These are phyloP conservation scores for Palloptera scutellata DNA, from an alignment of 2,888 invertebrate species.

Conservation along the genomic window DNA sequence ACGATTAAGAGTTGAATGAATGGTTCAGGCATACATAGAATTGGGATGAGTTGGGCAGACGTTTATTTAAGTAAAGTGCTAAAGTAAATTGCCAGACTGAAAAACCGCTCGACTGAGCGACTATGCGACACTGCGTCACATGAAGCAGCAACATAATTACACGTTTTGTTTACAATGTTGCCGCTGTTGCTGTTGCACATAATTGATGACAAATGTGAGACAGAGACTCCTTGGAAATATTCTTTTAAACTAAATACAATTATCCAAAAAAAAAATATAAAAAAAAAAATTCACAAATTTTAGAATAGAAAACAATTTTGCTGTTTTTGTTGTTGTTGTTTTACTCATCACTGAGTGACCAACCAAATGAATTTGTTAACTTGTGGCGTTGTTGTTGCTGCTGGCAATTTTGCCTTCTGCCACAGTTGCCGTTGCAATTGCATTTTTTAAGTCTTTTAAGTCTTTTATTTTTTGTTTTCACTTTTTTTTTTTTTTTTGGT, in stretches of 20 bases:
- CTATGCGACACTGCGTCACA: constrained; percentile 42
- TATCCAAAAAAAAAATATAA: neutral
- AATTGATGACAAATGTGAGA: constrained; percentile 46
- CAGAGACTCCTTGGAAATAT: neutral
- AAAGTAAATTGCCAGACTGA: neutral
- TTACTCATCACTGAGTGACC: constrained; percentile 22
- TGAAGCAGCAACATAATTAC: constrained; percentile 58
- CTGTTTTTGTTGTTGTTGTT: constrained; percentile 25
- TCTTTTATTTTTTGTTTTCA: neutral
- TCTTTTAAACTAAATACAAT: neutral
- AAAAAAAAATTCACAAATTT: constrained; percentile 29
- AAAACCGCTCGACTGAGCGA: neutral
- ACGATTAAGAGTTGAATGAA: constrained; percentile 22
- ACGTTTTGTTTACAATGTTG: constrained; percentile 46
- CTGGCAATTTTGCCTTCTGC: constrained; percentile 14
- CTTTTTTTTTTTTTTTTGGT: constrained; percentile 27
- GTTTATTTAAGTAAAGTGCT: neutral
- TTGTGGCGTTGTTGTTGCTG: constrained; percentile 23
- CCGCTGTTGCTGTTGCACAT: neutral
- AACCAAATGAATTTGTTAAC: constrained; percentile 30
- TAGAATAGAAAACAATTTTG: constrained; percentile 36
- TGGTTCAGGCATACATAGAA: neutral
- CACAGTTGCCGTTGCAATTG: constrained; percentile 44
- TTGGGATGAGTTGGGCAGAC: neutral
- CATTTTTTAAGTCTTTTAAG: constrained; percentile 43